phyloP scores from a whole-genome alignment of 92 coral and sea anemone species.

The Palythoa grandiflora region DNA sequence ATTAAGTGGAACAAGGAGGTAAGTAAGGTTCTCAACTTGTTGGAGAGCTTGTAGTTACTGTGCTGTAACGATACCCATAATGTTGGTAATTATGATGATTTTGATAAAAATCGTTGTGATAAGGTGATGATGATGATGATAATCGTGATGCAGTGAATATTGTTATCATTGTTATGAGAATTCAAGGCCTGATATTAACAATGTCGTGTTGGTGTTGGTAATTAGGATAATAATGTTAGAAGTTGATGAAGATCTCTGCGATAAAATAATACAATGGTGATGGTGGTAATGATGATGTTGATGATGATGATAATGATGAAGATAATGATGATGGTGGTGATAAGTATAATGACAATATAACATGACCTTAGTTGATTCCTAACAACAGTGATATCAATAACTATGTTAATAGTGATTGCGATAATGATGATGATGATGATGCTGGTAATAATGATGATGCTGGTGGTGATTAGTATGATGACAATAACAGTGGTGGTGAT shows the following conservation, averaged over 20 bases:
- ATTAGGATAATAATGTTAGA: no score
- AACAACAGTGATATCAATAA: no score
- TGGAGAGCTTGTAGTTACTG: not conserved
- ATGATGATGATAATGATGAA: not conserved
- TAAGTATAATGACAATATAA: no score
- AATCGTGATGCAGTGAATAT: not conserved
- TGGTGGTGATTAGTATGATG: not conserved
- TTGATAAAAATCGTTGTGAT: not conserved
- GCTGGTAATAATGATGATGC: not conserved
- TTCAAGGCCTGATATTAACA: no score
- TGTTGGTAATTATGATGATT: no score
- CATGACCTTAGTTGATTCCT: no score
- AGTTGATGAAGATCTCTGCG: no score
- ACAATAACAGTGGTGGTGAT: not conserved
- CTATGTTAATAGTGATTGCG: no score
- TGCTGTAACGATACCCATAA: no score
- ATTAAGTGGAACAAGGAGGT: slow-evolving; percentile 89
- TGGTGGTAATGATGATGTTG: not conserved
- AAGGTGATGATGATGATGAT: not conserved
- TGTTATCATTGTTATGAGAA: no score
- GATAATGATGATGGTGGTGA: not conserved
- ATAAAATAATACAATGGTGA: not conserved
- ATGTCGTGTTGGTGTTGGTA: no score
- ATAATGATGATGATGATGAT: not conserved
- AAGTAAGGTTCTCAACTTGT: not conserved